A percentile compares a stretch with the other conserved stretches of the same genome.
Evolutionary conservation across 2,888 invertebrate genomes (phyloP).

Genomic region (Polyploca ridens): DNA sequence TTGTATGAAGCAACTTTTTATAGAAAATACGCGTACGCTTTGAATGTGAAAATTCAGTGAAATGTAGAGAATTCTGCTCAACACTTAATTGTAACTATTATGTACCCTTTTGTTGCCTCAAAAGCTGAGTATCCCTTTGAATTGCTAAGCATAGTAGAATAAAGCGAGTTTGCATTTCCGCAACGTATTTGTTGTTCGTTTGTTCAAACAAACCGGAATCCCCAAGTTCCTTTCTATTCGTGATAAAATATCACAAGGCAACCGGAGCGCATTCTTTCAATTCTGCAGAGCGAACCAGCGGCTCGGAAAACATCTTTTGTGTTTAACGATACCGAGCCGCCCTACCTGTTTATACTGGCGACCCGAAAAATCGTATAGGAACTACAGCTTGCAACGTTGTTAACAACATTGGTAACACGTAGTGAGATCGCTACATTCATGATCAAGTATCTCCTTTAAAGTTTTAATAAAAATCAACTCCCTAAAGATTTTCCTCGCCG

Average conservation of each 20-base stretch:
- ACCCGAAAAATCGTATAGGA: slow-evolving; percentile 30
- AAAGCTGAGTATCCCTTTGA: slow-evolving; percentile 68
- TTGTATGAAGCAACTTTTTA: not conserved
- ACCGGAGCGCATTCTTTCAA: slow-evolving; percentile 70
- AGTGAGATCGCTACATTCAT: slow-evolving; percentile 42
- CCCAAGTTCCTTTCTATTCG: slow-evolving; percentile 65
- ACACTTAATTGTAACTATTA: slow-evolving; percentile 52
- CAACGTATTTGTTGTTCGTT: slow-evolving; percentile 69
- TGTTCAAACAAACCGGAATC: slow-evolving; percentile 74
- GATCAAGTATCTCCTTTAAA: slow-evolving; percentile 53
- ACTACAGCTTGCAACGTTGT: slow-evolving; percentile 34
- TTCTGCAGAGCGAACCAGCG: slow-evolving; percentile 56
- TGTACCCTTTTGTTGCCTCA: slow-evolving; percentile 54
- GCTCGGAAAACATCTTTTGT: slow-evolving; percentile 72
- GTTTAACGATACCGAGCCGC: slow-evolving; percentile 47
- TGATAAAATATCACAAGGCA: slow-evolving; percentile 75
- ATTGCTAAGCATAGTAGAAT: slow-evolving; percentile 64
- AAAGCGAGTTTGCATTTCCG: slow-evolving; percentile 75
- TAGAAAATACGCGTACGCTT: not conserved
- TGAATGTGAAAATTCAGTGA: slow-evolving; percentile 19
- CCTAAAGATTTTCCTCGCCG: slow-evolving; percentile 54
- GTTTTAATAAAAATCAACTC: slow-evolving; percentile 76
- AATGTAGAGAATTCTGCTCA: slow-evolving; percentile 27
- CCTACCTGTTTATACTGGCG: slow-evolving; percentile 8
- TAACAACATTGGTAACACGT: slow-evolving; percentile 46